phyloP scores from a whole-genome alignment of 2,113 vertebrate genomes.

The Brachypteracias leptosomus region DNA sequence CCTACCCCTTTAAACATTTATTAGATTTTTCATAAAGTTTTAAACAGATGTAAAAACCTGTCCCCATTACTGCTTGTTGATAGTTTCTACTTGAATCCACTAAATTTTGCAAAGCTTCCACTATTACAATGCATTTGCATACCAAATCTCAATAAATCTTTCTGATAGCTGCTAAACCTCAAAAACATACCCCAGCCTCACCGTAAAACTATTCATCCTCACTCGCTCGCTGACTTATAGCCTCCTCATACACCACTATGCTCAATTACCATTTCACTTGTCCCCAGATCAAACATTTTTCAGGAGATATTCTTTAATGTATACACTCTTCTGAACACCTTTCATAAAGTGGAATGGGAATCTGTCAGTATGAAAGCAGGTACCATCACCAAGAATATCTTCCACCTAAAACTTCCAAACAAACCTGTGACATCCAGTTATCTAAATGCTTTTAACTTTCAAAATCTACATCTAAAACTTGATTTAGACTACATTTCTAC shows the following conservation, averaged over 20 bases:
- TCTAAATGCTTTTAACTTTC: not conserved
- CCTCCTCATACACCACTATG: not conserved
- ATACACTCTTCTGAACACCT: not conserved
- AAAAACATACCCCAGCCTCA: not conserved
- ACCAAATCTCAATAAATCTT: not conserved
- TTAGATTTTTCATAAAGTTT: not conserved
- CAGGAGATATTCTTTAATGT: not conserved
- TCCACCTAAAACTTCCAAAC: not conserved
- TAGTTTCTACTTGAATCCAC: not conserved
- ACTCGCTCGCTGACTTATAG: not conserved
- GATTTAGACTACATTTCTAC: not conserved
- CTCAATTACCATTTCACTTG: not conserved
- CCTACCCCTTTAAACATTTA: not conserved
- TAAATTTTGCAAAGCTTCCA: not conserved
- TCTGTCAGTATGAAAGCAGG: not conserved
- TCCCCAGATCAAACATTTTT: not conserved
- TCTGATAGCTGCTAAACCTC: not conserved
- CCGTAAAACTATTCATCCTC: not conserved
- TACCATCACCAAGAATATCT: not conserved
- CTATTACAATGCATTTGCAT: not conserved
- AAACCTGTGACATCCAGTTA: not conserved
- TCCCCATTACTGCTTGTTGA: not conserved
- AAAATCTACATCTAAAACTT: not conserved
- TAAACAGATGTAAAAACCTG: not conserved
- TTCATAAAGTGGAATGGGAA: not conserved